A percentile compares a stretch with the other conserved stretches of the same genome.
Evolutionary conservation across 2,797 vertebrate species (phyloP).

Genomic region (Megalops cyprinoides): DNA sequence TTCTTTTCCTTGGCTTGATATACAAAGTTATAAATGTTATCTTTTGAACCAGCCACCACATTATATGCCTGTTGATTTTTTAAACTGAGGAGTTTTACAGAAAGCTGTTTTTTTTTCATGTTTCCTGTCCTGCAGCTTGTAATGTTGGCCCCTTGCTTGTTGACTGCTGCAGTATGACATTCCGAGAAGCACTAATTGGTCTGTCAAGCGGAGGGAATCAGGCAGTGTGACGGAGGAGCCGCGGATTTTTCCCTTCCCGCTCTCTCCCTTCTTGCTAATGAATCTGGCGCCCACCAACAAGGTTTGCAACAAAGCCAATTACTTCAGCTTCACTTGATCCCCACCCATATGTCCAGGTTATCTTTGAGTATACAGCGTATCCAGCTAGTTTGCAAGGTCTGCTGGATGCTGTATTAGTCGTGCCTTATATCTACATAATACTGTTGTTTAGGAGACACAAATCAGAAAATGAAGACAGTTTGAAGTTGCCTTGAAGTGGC

Average conservation of each 20-base stretch:
- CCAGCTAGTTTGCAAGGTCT: neutral
- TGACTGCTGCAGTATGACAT: neutral
- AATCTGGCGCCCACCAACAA: neutral
- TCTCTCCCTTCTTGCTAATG: neutral
- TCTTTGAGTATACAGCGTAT: neutral
- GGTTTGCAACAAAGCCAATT: conserved; percentile 34
- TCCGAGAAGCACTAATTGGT: neutral
- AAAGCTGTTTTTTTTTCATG: no score
- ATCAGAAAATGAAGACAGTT: neutral
- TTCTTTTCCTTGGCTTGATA: no score
- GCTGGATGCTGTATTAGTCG: neutral
- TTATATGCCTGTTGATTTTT: no score
- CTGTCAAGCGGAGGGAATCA: no score
- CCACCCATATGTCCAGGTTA: conserved; percentile 46
- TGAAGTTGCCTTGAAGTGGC: neutral
- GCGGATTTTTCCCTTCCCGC: neutral
- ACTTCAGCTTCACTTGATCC: conserved; percentile 42
- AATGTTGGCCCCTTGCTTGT: neutral
- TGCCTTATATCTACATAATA: neutral
- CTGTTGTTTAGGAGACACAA: neutral
- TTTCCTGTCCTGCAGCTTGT: neutral
- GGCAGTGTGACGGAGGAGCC: no score
- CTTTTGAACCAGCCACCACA: no score
- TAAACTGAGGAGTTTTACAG: no score
- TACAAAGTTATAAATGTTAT: no score